These are phyloP conservation scores for Acrobasis consociella DNA, from an alignment of 2,888 invertebrate species.

Conservation along the genomic window DNA sequence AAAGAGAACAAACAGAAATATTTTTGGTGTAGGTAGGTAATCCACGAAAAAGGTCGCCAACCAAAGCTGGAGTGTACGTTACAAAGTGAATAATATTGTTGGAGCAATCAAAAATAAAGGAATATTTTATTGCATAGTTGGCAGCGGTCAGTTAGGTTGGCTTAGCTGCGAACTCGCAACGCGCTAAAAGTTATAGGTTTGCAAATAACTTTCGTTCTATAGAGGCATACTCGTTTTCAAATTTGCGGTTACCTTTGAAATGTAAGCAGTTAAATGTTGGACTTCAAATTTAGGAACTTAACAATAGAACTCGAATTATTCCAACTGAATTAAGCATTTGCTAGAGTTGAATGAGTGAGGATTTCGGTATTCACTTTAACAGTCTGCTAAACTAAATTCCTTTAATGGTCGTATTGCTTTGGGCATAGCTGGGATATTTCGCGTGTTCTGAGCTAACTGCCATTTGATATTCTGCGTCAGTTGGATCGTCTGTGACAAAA, in stretches of 20 bases:
- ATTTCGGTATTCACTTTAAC: conserved; percentile 71
- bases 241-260: conserved; percentile 81
- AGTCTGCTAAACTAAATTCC: conserved; percentile 70
- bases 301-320: conserved; percentile 80
- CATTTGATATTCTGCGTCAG: conserved; percentile 22
- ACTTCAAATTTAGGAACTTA: conserved; percentile 77
- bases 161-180: conserved; percentile 63
- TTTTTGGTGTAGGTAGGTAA: background rate
- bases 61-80: background rate
- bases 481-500: conserved; percentile 3
- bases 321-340: conserved; percentile 76
- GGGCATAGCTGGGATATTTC: conserved; percentile 58
- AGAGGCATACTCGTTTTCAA: conserved; percentile 74
- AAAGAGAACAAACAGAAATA: conserved; percentile 2
- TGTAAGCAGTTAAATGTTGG: conserved; percentile 81
- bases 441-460: conserved; percentile 41
- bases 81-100: conserved; percentile 15
- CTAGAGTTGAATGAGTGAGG: conserved; percentile 70
- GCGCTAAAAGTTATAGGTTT: conserved; percentile 75
- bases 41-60: background rate
- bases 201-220: conserved; percentile 78
- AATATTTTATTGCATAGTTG: conserved; percentile 69
- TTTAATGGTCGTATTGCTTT: conserved; percentile 61
- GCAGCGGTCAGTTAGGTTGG: conserved; percentile 53
- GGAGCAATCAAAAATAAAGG: conserved; percentile 34